Conservation (phyloP, 2,888 invertebrate species). For the Herminia tarsipennalis region DNA sequence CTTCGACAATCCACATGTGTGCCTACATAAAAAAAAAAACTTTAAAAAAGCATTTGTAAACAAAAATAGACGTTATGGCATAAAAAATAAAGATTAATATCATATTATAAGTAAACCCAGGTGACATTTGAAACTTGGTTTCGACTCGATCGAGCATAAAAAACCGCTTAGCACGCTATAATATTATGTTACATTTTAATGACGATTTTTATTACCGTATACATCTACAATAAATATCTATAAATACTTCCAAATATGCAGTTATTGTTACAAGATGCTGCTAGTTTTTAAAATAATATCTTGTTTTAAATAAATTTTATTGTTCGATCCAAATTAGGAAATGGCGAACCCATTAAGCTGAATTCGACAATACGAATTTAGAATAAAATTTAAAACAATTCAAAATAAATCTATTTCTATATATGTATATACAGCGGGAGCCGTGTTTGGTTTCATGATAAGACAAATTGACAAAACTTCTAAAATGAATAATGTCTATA, state of each 20-base stretch:
- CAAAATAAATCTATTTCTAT: too few species aligned
- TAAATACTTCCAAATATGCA: conserved; percentile 10
- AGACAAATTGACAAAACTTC: too few species aligned
- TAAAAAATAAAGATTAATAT: conserved; percentile 45
- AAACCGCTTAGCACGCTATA: conserved; percentile 71
- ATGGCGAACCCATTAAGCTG: too few species aligned
- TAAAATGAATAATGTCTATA: too few species aligned
- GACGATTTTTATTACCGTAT: conserved; percentile 39
- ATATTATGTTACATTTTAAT: conserved; percentile 67
- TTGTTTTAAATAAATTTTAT: too few species aligned
- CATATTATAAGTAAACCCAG: conserved; percentile 51
- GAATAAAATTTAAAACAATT: too few species aligned
- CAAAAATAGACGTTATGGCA: conserved; percentile 35
- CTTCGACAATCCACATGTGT: conserved; percentile 60
- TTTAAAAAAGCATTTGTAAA: conserved; percentile 26
- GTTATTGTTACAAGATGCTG: conserved; percentile 8
- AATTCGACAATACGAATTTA: too few species aligned
- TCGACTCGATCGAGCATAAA: conserved; percentile 79
- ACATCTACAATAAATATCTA: conserved; percentile 31
- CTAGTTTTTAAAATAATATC: too few species aligned
- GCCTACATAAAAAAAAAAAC: conserved; percentile 43
- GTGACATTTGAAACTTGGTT: conserved; percentile 75
- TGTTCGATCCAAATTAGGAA: too few species aligned
- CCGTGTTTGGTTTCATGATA: too few species aligned
- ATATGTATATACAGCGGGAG: too few species aligned